A percentile compares a stretch with the other conserved stretches of the same genome.
These are phyloP conservation scores for Operophtera brumata DNA, from an alignment of 2,888 invertebrate genomes.

Conservation along the genomic window DNA sequence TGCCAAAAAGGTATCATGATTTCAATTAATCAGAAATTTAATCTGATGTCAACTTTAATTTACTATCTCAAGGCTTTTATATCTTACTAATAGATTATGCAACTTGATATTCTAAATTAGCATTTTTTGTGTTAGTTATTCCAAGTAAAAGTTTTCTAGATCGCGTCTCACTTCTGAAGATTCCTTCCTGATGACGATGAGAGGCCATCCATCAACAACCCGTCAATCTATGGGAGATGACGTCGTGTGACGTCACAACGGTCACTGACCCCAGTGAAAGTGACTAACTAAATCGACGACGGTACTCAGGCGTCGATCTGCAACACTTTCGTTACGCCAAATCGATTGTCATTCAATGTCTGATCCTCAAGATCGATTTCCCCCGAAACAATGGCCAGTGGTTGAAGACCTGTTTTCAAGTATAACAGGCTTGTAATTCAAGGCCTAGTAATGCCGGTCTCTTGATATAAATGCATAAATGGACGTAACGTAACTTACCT, in stretches of 20 bases:
- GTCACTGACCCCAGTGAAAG: conserved; percentile 68
- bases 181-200: neutral
- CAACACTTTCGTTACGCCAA: conserved; percentile 68
- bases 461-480: conserved; percentile 12
- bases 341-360: conserved; percentile 66
- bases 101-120: conserved; percentile 3
- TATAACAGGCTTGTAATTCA: neutral
- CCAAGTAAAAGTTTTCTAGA: conserved; percentile 9
- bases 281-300: conserved; percentile 49
- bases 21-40: too few relatives aligned
- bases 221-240: conserved; percentile 29
- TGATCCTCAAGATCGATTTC: conserved; percentile 56
- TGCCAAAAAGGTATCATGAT: neutral
- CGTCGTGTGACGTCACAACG: conserved; percentile 47
- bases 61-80: neutral
- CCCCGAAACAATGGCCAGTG: conserved; percentile 29
- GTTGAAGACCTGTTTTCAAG: neutral
- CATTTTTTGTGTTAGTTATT: conserved; percentile 5
- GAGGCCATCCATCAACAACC: too few relatives aligned
- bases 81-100: neutral
- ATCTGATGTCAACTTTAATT: neutral
- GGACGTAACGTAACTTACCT: conserved; percentile 10
- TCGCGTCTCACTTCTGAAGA: conserved; percentile 5
- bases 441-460: conserved; percentile 2
- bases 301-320: conserved; percentile 58